Percentiles rank a stretch among this genome's conserved stretches.
Conservation (phyloP, 2,888 invertebrate genomes). For the Leucoma salicis region DNA sequence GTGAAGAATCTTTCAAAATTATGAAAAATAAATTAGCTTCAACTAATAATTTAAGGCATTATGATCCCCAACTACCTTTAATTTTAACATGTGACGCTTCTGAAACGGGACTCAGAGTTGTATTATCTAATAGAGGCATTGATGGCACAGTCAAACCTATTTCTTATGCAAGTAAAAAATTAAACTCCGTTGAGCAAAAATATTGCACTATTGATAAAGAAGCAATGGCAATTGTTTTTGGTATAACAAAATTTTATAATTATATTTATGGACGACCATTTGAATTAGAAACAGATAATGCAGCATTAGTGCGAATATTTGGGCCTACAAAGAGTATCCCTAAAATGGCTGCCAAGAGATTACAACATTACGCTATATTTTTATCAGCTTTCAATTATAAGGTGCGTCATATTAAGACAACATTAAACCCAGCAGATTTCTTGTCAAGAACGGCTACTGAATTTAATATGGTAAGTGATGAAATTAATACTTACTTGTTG, state of each 20-base stretch:
- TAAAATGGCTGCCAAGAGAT: not conserved
- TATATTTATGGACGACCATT: not conserved
- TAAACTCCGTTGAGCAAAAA: not conserved
- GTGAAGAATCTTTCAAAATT: not conserved
- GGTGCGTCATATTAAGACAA: not conserved
- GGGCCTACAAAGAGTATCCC: not conserved
- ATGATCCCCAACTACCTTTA: not conserved
- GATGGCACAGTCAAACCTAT: not conserved
- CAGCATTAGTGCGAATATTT: not conserved
- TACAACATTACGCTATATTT: not conserved
- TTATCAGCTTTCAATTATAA: not conserved
- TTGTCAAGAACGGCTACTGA: not conserved
- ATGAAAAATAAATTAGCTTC: not conserved
- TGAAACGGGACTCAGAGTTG: not conserved
- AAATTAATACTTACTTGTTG: not conserved
- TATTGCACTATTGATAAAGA: constrained; percentile 6
- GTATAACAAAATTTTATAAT: too few species aligned
- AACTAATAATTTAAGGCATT: not conserved
- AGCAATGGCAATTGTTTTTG: constrained; percentile 3
- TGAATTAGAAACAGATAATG: not conserved
- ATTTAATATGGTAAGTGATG: not conserved
- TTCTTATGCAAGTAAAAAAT: not conserved
- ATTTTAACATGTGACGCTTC: not conserved
- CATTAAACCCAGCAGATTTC: not conserved
- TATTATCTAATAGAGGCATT: not conserved